phyloP scores from a whole-genome alignment of 53 echinoderm and acorn worm genomes.

The Echinarachnius parma region DNA sequence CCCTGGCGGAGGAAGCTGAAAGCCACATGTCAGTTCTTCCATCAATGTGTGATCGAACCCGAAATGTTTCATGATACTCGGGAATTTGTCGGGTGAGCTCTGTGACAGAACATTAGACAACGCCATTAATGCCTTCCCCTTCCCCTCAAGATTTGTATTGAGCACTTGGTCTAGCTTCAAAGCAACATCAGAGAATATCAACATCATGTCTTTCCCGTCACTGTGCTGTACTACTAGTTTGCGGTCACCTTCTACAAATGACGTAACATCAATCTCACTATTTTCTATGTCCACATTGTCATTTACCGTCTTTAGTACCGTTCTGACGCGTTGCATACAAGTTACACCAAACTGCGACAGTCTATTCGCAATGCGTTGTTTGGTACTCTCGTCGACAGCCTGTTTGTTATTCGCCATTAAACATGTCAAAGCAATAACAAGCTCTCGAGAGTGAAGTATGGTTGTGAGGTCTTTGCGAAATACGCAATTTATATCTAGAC shows the following conservation, averaged over 20 bases:
- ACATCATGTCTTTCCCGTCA: not conserved
- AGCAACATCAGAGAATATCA: not conserved
- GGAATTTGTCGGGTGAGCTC: not conserved
- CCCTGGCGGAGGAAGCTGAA: constrained; percentile 40
- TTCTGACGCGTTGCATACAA: constrained; percentile 7
- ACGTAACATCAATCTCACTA: constrained; percentile 11
- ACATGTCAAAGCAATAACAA: not conserved
- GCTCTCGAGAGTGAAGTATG: constrained; percentile 1
- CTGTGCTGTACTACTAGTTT: constrained; percentile 12
- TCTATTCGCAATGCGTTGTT: not conserved
- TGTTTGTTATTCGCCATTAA: not conserved
- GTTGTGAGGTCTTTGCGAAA: constrained; percentile 16
- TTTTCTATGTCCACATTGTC: constrained; percentile 10
- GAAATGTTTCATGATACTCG: not conserved
- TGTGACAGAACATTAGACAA: constrained; percentile 11
- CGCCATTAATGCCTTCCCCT: no score
- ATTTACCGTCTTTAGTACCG: constrained; percentile 1
- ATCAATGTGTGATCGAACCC: not conserved
- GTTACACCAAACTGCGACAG: not conserved
- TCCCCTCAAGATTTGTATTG: no score
- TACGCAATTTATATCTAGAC: not conserved
- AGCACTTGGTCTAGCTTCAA: no score
- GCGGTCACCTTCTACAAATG: not conserved
- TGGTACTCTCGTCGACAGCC: not conserved
- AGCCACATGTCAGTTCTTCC: not conserved